Evolutionary conservation across 2,113 vertebrate species (phyloP).

Genomic region (Trogon surrucura): DNA sequence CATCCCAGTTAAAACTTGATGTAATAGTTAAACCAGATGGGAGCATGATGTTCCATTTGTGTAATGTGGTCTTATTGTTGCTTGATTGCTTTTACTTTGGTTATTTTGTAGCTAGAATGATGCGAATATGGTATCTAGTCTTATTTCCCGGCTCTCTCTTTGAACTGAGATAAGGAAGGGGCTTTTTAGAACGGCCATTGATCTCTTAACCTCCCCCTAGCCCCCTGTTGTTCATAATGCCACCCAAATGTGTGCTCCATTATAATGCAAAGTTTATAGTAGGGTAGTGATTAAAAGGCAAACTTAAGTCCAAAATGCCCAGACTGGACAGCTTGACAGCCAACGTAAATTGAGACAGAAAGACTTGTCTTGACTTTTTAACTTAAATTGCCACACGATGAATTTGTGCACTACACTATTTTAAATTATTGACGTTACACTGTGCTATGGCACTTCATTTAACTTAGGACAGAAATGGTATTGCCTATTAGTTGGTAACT

Average conservation of each 20-base stretch:
- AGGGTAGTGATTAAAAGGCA: slow-evolving; percentile 50
- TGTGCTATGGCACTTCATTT: slow-evolving; percentile 79
- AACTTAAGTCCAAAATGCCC: slow-evolving; percentile 27
- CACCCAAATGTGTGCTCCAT: slow-evolving; percentile 41
- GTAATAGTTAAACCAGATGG: slow-evolving; percentile 80
- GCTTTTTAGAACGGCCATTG: slow-evolving; percentile 66
- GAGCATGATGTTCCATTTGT: slow-evolving; percentile 84
- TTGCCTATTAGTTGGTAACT: slow-evolving; percentile 79
- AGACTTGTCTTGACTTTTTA: slow-evolving; percentile 60
- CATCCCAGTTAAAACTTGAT: slow-evolving; percentile 80
- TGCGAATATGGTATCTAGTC: slow-evolving; percentile 69
- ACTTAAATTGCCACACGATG: slow-evolving; percentile 69
- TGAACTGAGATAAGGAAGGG: slow-evolving; percentile 58
- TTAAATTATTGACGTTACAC: slow-evolving; percentile 79
- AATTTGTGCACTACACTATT: slow-evolving; percentile 78
- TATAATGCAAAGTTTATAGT: slow-evolving; percentile 58
- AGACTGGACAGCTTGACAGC: slow-evolving; percentile 62
- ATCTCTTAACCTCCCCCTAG: slow-evolving; percentile 44
- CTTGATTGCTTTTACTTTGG: slow-evolving; percentile 80
- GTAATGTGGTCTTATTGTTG: slow-evolving; percentile 83
- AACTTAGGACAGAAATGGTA: slow-evolving; percentile 76
- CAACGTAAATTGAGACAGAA: slow-evolving; percentile 21
- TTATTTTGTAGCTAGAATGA: slow-evolving; percentile 79
- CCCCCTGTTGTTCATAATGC: slow-evolving; percentile 42
- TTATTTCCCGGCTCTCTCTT: slow-evolving; percentile 65